Base-by-base conservation (phyloP, 2,888 invertebrate species). In the Drosophila lacicola region DNA sequence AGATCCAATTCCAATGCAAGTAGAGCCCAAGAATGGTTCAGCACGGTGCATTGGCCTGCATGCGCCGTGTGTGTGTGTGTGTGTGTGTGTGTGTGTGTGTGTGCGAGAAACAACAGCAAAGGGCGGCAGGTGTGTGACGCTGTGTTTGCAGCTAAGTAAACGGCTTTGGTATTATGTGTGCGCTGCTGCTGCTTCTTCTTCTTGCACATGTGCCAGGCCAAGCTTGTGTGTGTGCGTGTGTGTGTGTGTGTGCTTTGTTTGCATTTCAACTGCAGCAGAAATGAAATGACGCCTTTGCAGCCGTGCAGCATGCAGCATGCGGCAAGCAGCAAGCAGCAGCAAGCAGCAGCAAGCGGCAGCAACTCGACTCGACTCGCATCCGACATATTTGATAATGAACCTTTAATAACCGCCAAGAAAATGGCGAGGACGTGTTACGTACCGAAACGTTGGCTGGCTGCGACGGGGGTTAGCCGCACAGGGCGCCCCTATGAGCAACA, bases 331-430 rank as follows among this genome's bases (percentile, higher is more conserved):
- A 33, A 14, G 17, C 19, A 34, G 47, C 47, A 13, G 57, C 64
- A 65, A 25, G 21, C 21, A 5, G 33, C 17, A 17, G 17, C 17
- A 17, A 17, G 49, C 45, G 10, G 17, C 17, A 17, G 17, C 17
- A 17, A 17, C 17, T 17, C 17, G 17, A 17, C 17, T 17, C 17
- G 17, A 17, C 17, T 17, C 55, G 62, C 61, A 78, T 69, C 64
- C 69, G 39, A 65, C 69, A 55, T 66, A 72, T 78, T 82, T 72
- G 70, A 68, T 82, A 80, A 80, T 80, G 84, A 80, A 82, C 86
- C 77, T 86, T 85, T 74, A 80, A 80, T 86, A 79, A 72, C 58
- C 60, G 51, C 56, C 58, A 62, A 67, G 71, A 60, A 70, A 56
- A 70, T 50, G 76, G 39, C 77, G 51, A 74, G 44, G 42, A 56